Conservation (phyloP, 2,888 invertebrate species). For the Ectemnius lituratus region DNA sequence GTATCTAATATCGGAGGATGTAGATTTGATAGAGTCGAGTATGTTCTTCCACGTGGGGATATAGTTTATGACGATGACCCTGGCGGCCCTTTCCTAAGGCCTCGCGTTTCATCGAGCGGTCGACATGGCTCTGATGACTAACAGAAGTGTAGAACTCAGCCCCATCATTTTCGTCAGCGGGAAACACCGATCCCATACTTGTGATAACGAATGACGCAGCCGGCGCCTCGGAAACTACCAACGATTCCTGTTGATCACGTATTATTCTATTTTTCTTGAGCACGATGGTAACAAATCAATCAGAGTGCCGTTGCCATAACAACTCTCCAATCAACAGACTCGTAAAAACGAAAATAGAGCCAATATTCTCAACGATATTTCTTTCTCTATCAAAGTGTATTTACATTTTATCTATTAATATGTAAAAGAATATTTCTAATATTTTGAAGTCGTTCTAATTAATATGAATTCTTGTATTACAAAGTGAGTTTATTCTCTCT, state of each 20-base stretch:
- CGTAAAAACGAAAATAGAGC: no score
- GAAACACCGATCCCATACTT: conserved; percentile 54
- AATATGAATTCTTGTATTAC: no score
- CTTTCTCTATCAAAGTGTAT: no score
- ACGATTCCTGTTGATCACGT: conserved; percentile 27
- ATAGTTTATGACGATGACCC: neutral
- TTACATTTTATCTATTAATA: no score
- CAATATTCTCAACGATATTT: no score
- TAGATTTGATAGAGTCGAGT: neutral
- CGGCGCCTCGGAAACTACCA: conserved; percentile 15
- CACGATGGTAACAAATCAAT: conserved; percentile 20
- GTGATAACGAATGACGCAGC: conserved; percentile 49
- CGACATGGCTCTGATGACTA: conserved; percentile 40
- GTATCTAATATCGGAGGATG: neutral
- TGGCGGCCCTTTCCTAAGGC: neutral
- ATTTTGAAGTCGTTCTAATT: no score
- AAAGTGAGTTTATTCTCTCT: no score
- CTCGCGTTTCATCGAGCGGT: conserved; percentile 13
- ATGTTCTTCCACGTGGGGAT: neutral
- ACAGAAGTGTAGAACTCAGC: conserved; percentile 33
- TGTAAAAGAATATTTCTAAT: no score
- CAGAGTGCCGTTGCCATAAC: no score
- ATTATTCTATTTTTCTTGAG: conserved; percentile 33
- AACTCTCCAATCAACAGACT: no score
- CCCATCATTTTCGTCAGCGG: conserved; percentile 51